These are phyloP conservation scores for Candidula unifasciata DNA, from an alignment of 2,888 invertebrate species.

Conservation along the genomic window DNA sequence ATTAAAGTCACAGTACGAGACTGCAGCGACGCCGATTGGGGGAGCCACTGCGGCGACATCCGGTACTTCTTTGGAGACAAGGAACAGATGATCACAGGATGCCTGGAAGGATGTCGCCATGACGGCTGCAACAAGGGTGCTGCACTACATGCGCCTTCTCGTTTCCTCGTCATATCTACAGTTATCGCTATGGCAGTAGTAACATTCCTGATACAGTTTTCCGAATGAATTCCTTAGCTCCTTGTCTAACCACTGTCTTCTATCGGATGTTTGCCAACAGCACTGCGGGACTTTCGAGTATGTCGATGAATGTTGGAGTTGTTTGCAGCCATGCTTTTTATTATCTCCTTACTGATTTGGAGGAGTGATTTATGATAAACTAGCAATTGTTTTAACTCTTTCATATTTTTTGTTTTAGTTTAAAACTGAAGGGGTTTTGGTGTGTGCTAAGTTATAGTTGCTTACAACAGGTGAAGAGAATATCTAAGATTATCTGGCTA, in stretches of 20 bases:
- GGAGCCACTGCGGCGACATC: constrained; percentile 72
- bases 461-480: no score
- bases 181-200: background rate
- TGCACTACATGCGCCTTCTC: constrained; percentile 4
- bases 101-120: constrained; percentile 71
- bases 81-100: constrained; percentile 62
- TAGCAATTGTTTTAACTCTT: no score
- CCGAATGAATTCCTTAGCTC: background rate
- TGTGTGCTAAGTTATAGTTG: no score
- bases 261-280: no score
- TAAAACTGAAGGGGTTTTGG: no score
- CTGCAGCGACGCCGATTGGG: constrained; percentile 72
- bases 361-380: no score
- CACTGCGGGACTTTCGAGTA: no score
- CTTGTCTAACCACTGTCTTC: background rate
- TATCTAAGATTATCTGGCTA: no score
- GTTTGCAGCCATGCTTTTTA: no score
- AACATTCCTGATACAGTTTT: background rate
- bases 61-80: constrained; percentile 59
- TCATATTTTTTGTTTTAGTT: no score
- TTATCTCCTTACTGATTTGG: no score
- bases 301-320: no score
- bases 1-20: constrained; percentile 71
- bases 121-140: constrained; percentile 73
- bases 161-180: background rate